These are phyloP conservation scores for Agrotis clavis DNA, from an alignment of 2,888 invertebrate species.

Conservation along the genomic window DNA sequence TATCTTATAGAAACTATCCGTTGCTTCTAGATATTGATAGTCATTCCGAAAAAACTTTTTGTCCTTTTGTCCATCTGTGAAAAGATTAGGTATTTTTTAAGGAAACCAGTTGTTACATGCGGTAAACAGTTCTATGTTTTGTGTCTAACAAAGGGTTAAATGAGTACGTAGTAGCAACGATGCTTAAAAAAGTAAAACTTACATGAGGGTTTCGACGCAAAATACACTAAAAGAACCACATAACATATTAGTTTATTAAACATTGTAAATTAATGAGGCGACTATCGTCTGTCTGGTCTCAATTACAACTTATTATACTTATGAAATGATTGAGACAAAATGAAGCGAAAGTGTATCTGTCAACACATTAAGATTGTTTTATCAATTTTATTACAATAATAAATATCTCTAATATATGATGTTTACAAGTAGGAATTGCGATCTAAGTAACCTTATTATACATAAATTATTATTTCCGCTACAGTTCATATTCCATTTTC, in stretches of 20 bases:
- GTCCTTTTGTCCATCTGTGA: conserved; percentile 24
- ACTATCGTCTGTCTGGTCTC: neutral
- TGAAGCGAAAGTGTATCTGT: neutral
- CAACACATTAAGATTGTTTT: conserved; percentile 13
- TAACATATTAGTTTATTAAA: conserved; percentile 1
- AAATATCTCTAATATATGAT: neutral
- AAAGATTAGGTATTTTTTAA: neutral
- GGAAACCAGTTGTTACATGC: too few species aligned
- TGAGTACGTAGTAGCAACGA: too few species aligned
- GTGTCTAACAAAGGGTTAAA: too few species aligned
- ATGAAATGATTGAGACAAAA: neutral
- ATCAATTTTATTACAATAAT: conserved; percentile 7
- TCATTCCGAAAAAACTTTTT: conserved; percentile 40
- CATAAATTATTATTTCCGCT: neutral
- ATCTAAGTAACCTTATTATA: neutral
- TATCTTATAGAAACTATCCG: conserved; percentile 35
- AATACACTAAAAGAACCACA: neutral
- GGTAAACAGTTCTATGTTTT: too few species aligned
- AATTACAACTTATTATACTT: neutral
- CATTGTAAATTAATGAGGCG: conserved; percentile 1
- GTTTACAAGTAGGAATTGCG: neutral
- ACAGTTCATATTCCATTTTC: neutral
- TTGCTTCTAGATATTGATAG: conserved; percentile 28
- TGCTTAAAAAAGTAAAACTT: conserved; percentile 5
- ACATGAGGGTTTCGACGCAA: neutral